phyloP scores from a whole-genome alignment of 2,113 vertebrate species.

The Hyperoodon ampullatus region DNA sequence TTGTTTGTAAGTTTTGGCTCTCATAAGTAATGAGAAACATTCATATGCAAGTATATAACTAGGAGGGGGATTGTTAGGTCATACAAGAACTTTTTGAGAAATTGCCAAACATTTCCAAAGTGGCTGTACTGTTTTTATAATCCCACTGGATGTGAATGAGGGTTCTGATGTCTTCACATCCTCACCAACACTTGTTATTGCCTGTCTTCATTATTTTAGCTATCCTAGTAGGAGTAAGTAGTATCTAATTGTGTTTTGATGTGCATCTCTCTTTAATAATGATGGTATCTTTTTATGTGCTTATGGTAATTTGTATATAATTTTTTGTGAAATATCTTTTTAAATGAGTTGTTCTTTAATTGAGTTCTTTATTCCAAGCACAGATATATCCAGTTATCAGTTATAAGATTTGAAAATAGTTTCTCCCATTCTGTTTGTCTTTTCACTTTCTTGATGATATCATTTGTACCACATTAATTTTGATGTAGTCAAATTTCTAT shows the following conservation, averaged over 20 bases:
- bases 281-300: not conserved
- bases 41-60: not conserved
- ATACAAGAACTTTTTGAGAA: not conserved
- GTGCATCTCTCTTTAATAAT: not conserved
- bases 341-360: not conserved
- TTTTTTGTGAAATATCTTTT: not conserved
- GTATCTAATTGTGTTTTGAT: not conserved
- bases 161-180: too few relatives aligned
- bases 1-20: not conserved
- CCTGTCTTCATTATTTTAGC: not conserved
- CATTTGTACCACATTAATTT: constrained; percentile 20
- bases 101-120: not conserved
- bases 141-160: not conserved
- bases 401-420: not conserved
- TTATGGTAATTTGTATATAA: not conserved
- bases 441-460: not conserved
- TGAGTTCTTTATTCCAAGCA: not conserved
- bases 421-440: not conserved
- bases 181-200: not conserved
- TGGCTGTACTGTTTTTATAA: not conserved
- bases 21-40: not conserved
- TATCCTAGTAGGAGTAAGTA: not conserved
- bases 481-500: not conserved
- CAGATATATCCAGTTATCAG: not conserved
- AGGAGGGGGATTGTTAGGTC: not conserved